These are phyloP conservation scores for Styela plicata DNA, from an alignment of 23 tunicate genomes.

Conservation along the genomic window DNA sequence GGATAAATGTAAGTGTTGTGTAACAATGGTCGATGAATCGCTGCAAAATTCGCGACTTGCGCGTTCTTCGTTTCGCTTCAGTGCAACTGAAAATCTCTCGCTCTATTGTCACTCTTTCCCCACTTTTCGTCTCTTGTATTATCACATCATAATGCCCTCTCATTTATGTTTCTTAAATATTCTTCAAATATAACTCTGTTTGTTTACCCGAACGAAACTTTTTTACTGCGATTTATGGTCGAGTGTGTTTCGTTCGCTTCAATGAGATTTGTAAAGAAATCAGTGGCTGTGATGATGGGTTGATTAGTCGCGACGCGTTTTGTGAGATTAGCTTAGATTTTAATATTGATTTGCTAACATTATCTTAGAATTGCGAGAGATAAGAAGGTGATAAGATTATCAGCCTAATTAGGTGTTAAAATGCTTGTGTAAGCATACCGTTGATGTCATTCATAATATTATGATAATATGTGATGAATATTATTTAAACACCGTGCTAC, in stretches of 20 bases:
- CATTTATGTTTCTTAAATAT: constrained; percentile 15
- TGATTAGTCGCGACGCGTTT: neutral
- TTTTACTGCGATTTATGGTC: neutral
- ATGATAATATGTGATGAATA: too few relatives aligned
- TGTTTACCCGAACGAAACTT: constrained; percentile 5
- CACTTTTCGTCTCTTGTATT: neutral
- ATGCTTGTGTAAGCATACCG: too few relatives aligned
- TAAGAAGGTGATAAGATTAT: too few relatives aligned
- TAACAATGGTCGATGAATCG: neutral
- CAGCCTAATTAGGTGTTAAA: too few relatives aligned
- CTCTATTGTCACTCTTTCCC: constrained; percentile 5
- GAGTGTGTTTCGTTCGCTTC: neutral
- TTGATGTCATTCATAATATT: too few relatives aligned
- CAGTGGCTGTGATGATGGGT: neutral
- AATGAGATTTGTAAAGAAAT: neutral
- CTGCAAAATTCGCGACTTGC: neutral
- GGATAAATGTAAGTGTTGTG: neutral
- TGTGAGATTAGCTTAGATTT: neutral
- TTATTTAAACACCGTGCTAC: too few relatives aligned
- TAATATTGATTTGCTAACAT: neutral
- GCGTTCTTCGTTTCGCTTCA: constrained; percentile 22
- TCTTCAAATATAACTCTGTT: neutral
- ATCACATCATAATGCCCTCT: constrained; percentile 3
- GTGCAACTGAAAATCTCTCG: constrained; percentile 12
- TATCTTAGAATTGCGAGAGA: too few relatives aligned